Evolutionary conservation across 2,888 invertebrate genomes (phyloP).

Genomic region (Agrotis exclamationis): DNA sequence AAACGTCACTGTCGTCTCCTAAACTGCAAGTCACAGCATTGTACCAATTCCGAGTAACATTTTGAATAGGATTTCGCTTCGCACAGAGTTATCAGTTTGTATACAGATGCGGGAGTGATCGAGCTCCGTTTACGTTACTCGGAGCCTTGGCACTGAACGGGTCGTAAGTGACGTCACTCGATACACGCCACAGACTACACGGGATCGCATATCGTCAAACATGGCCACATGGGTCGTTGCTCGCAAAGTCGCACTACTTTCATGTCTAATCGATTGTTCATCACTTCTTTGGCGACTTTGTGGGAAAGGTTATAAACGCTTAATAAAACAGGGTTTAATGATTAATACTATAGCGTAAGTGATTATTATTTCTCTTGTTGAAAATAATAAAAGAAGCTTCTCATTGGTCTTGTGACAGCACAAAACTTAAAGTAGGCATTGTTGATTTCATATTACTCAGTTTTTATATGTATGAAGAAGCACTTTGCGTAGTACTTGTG

Average conservation of each 20-base stretch:
- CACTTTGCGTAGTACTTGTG: neutral
- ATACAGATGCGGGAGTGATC: slow-evolving; percentile 76
- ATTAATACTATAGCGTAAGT: neutral
- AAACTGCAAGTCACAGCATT: slow-evolving; percentile 14
- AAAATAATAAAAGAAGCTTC: neutral
- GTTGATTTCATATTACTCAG: neutral
- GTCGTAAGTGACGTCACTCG: slow-evolving; percentile 76
- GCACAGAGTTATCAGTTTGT: slow-evolving; percentile 72
- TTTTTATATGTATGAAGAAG: neutral
- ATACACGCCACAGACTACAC: slow-evolving; percentile 67
- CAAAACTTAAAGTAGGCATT: neutral
- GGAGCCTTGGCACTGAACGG: slow-evolving; percentile 84
- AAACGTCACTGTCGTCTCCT: neutral
- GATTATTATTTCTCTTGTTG: neutral
- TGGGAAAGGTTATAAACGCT: slow-evolving; percentile 33
- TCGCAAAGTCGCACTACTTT: slow-evolving; percentile 61
- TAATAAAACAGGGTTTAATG: slow-evolving; percentile 15
- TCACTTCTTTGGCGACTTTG: slow-evolving; percentile 52
- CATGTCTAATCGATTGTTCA: slow-evolving; percentile 55
- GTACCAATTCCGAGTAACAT: slow-evolving; percentile 17
- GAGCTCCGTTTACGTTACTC: slow-evolving; percentile 77
- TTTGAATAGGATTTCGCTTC: slow-evolving; percentile 53
- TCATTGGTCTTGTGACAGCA: neutral
- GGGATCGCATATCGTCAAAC: slow-evolving; percentile 68
- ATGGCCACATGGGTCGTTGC: slow-evolving; percentile 61